A percentile compares a stretch with the other conserved stretches of the same genome.
Evolutionary conservation across 2,888 invertebrate species (phyloP).

Genomic region (Anaspis maculata): DNA sequence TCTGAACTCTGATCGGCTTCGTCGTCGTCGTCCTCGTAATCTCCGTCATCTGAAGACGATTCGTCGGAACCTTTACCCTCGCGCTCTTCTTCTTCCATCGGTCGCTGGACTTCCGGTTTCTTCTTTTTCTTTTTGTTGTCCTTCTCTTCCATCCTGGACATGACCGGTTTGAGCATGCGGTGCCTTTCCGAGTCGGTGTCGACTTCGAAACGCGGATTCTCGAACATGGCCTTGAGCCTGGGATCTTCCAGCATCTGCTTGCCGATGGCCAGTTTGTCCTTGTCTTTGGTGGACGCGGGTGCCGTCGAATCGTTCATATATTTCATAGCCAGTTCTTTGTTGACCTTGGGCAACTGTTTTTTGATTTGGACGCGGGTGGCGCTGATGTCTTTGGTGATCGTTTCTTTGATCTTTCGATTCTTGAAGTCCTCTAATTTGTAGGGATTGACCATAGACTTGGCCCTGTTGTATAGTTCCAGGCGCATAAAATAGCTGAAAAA

Average conservation of each 20-base stretch:
- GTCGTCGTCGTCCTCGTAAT: conserved; percentile 39
- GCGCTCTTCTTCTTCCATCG: conserved; percentile 36
- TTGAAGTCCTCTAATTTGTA: conserved; percentile 92
- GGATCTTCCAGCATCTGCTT: conserved; percentile 71
- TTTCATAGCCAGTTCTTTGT: conserved; percentile 81
- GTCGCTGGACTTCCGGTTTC: not conserved
- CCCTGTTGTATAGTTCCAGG: conserved; percentile 84
- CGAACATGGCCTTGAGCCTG: conserved; percentile 85
- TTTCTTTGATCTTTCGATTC: conserved; percentile 80
- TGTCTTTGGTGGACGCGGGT: conserved; percentile 41
- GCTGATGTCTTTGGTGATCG: conserved; percentile 81
- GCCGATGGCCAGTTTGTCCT: conserved; percentile 49
- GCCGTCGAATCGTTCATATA: conserved; percentile 60
- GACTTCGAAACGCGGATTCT: conserved; percentile 87
- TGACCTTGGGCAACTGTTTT: conserved; percentile 76
- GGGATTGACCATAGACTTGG: conserved; percentile 82
- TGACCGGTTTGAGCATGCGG: conserved; percentile 77
- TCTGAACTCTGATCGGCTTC: conserved; percentile 55
- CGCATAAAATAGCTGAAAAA: no score
- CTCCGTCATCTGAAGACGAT: conserved; percentile 26
- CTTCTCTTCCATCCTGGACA: conserved; percentile 70
- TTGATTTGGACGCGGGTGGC: conserved; percentile 68
- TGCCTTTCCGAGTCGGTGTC: conserved; percentile 83
- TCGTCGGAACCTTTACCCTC: conserved; percentile 43
- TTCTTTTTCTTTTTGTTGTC: conserved; percentile 52